Percentiles rank a stretch among this genome's conserved stretches.
Conservation (phyloP, 1,140 invertebrate species). For the Eciton burchellii region DNA sequence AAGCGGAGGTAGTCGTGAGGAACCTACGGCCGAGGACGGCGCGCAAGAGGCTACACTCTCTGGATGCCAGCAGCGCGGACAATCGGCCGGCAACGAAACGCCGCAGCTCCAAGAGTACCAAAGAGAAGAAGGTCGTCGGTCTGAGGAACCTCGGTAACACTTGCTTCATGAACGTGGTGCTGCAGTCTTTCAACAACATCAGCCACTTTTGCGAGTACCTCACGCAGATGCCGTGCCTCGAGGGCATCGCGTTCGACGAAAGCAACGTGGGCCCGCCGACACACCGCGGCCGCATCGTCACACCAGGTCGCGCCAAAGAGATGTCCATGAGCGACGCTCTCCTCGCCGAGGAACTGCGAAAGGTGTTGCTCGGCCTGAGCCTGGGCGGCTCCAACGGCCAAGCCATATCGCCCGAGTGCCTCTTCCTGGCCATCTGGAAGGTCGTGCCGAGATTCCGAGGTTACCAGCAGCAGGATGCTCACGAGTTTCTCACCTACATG, state of each 20-base stretch:
- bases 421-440: constrained; percentile 94
- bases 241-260: constrained; percentile 85
- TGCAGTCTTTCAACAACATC: constrained; percentile 95
- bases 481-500: constrained; percentile 94
- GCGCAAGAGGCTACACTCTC: constrained; percentile 87
- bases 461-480: constrained; percentile 95
- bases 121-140: constrained; percentile 90
- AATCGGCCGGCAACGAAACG: constrained; percentile 84
- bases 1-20: constrained; percentile 86
- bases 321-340: constrained; percentile 88
- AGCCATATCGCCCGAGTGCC: constrained; percentile 92
- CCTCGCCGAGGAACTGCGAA: constrained; percentile 92
- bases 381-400: constrained; percentile 89
- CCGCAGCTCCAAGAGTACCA: constrained; percentile 84
- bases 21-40: constrained; percentile 88
- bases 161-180: constrained; percentile 95
- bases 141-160: constrained; percentile 94
- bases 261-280: constrained; percentile 82
- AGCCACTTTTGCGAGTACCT: constrained; percentile 94
- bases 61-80: constrained; percentile 86
- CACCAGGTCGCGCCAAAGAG: constrained; percentile 88
- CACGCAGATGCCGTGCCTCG: constrained; percentile 91
- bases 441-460: constrained; percentile 93
- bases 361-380: constrained; percentile 91
- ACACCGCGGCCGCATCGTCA: constrained; percentile 88